Percentiles rank a stretch among this genome's conserved stretches.
Conservation (phyloP, 2,888 invertebrate species). For the Megastigmus dorsalis region DNA sequence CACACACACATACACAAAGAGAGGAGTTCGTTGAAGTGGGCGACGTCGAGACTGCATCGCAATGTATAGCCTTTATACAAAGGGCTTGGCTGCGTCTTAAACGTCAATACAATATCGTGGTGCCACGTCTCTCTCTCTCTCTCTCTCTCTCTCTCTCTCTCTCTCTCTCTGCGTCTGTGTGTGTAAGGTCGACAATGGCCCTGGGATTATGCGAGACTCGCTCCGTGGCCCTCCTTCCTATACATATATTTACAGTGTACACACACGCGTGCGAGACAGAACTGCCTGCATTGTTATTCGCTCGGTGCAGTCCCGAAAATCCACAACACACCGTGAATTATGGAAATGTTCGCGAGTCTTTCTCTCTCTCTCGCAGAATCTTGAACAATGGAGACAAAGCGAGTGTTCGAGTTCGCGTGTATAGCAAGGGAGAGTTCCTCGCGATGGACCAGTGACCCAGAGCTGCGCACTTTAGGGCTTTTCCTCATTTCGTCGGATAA, state of each 20-base stretch:
- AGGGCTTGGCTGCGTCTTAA: constrained; percentile 17
- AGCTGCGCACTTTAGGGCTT: background rate
- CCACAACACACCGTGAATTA: constrained; percentile 39
- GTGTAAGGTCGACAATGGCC: constrained; percentile 15
- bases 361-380: background rate
- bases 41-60: background rate
- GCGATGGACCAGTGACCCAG: background rate
- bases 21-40: too few relatives aligned
- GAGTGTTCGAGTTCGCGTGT: too few relatives aligned
- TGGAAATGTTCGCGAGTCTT: constrained; percentile 10
- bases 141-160: too few relatives aligned
- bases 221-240: too few relatives aligned
- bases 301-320: constrained; percentile 23
- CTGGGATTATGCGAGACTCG: constrained; percentile 28
- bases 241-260: too few relatives aligned
- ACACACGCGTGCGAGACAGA: too few relatives aligned
- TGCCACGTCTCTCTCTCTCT: too few relatives aligned
- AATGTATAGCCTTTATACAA: background rate
- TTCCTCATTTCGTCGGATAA: constrained; percentile 38
- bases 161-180: too few relatives aligned
- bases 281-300: constrained; percentile 25
- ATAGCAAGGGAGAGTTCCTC: too few relatives aligned
- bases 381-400: constrained; percentile 20
- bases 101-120: constrained; percentile 41
- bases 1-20: background rate